Conservation (phyloP, 1,140 invertebrate genomes). For the Magallana gigas region DNA sequence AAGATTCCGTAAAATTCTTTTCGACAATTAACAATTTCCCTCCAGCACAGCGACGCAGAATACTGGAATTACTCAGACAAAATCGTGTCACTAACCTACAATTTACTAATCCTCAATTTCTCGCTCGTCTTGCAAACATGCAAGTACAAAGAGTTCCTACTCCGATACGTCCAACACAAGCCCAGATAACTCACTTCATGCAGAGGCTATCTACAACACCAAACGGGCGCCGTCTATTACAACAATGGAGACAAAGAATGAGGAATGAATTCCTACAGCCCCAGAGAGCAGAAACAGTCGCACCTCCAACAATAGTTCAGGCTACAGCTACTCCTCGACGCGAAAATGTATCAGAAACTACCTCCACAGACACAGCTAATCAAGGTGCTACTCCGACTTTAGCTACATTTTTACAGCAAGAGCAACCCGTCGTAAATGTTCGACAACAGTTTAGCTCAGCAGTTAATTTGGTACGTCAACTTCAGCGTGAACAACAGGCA, state of each 20-base stretch:
- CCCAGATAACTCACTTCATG: neutral
- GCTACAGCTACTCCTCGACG: neutral
- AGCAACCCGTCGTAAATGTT: neutral
- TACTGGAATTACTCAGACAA: slow-evolving; percentile 8
- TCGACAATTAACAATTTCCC: slow-evolving; percentile 11
- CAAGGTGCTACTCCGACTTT: neutral
- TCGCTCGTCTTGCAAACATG: neutral
- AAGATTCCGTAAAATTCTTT: slow-evolving; percentile 19
- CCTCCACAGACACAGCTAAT: neutral
- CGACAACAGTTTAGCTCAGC: slow-evolving; percentile 6
- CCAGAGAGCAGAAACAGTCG: slow-evolving; percentile 15
- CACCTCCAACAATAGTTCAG: neutral
- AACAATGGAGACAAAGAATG: slow-evolving; percentile 14
- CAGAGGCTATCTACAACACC: neutral
- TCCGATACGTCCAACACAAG: neutral
- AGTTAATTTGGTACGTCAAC: slow-evolving; percentile 8
- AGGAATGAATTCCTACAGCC: neutral
- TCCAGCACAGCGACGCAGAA: neutral
- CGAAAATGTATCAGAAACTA: neutral
- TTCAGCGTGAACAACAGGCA: slow-evolving; percentile 27
- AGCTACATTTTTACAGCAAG: neutral
- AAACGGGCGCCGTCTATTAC: neutral
- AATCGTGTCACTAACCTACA: slow-evolving; percentile 12
- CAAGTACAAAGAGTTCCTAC: neutral
- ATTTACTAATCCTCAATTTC: neutral